Base-by-base conservation (phyloP, 2,888 invertebrate species). In the Osedax fenrisi region DNA sequence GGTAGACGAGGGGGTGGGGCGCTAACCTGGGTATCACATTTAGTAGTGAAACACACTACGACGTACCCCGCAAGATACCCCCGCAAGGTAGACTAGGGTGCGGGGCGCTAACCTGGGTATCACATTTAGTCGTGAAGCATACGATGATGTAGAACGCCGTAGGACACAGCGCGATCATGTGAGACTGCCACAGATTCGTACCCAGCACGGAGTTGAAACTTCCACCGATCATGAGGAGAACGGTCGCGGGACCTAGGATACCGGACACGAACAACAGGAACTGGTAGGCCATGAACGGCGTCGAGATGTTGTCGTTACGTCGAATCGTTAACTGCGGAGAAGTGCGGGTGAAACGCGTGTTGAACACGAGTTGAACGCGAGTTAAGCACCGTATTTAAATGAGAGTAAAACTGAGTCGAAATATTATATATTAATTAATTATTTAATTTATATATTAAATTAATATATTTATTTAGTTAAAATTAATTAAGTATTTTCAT, bases 171-270 rank as follows among this genome's bases (percentile, higher is more conserved):
- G 79, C 77, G 23, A 80, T 41, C 17, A 78, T 27, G 68, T 79
- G 77, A 75, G 94, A 93, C 69, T 92, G 92, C 94, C 94, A 94
- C 82, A 94, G 94, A 85, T 94, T 93, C 81, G 96, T 94, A 3
- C 76, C 76, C 13, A 79, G 72, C 2, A 79, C 94, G 66, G 95
- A 94, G 56, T 78, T 79, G 73, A 76, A 80, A n/a, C 80, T 78
- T 10, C 80, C 81, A 3, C 78, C 78, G 24, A 81, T 79, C 80
- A 81, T 79, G 41, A 81, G 74, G 23, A 81, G 72, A 10, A 80
- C 78, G 22, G 80, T 81, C 27, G 80, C 80, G 2, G 80, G 80
- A 10, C 79, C 81, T 17, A 80, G 77, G 2, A 80, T 76, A 1
- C 80, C 77, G 21, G 80, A 78, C 22, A 75, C 70, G 75, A 81